phyloP scores from a whole-genome alignment of 2,888 invertebrate species.

The Amphimallon solstitiale region DNA sequence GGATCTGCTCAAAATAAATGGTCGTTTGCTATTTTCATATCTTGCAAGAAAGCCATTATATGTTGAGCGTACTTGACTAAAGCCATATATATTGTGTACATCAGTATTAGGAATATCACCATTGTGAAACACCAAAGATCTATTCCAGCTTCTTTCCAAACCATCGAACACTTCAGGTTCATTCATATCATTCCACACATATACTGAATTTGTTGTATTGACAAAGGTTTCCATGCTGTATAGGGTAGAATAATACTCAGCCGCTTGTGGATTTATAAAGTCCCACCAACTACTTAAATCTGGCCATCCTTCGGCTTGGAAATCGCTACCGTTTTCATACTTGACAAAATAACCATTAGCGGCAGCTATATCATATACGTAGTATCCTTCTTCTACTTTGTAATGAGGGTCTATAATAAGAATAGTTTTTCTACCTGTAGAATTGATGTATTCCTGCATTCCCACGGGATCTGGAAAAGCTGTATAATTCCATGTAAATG shows the following conservation, averaged over 20 bases:
- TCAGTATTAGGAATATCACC: constrained; percentile 82
- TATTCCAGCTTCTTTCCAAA: constrained; percentile 95
- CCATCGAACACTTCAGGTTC: constrained; percentile 98
- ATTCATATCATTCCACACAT: constrained; percentile 99
- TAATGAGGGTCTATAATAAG: constrained; percentile 96
- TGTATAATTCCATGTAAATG: constrained; percentile 95
- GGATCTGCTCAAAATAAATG: constrained; percentile 90
- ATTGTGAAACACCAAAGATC: constrained; percentile 82
- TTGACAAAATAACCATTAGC: constrained; percentile 84
- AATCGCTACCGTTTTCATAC: constrained; percentile 80
- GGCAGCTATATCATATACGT: constrained; percentile 85
- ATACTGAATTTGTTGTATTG: constrained; percentile 75
- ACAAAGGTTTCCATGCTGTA: constrained; percentile 74
- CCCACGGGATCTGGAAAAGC: constrained; percentile 86
- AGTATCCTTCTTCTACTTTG: constrained; percentile 88
- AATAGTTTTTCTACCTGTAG: constrained; percentile 82
- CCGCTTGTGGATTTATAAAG: constrained; percentile 86
- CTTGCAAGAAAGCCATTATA: constrained; percentile 69
- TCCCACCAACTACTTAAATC: constrained; percentile 93
- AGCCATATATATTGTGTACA: constrained; percentile 93
- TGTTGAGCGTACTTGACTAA: constrained; percentile 71
- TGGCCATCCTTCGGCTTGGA: constrained; percentile 84
- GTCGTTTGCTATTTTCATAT: constrained; percentile 73
- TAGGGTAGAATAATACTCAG: constrained; percentile 79
- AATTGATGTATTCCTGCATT: constrained; percentile 83